Base-by-base conservation (phyloP, 37 sponge, comb jelly and placozoan species). In the Mnemiopsis leidyi region DNA sequence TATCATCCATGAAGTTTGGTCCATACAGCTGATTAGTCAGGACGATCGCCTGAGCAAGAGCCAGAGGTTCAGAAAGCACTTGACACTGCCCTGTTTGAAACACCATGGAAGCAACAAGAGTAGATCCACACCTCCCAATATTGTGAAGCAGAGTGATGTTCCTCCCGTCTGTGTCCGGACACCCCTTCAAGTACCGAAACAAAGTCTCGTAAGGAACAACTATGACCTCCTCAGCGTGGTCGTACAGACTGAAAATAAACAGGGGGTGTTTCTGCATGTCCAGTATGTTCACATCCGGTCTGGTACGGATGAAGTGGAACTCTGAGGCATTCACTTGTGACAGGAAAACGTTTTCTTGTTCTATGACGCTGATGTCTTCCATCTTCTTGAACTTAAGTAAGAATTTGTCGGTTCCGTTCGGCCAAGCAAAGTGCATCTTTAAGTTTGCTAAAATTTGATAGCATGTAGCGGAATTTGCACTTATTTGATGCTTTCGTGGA, bases 61-160 rank as follows among this genome's bases (percentile, higher is more conserved):
- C 35, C 36, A 77, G 33, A 32, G 79, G 79, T 18, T 77, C 79
- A 0, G 79, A 77, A 20, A 77, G 16, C 32, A 77, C 79, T 5
- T 31, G 32, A 20, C 79, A 77, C 79, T 77, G 79, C 36, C 32
- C 20, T 20, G 79, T 32, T 5, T 32, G 1, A 36, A 34, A 77
- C 1, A 77, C 79, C 79, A 77, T 77, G 36, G 33, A 32, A 13
- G 79, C 32, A 32, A 77, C 79, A 1, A 77, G 79, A 36, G 79
- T 77, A 18, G 79, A 77, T 26, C 79, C 79, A 32, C 79, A 77
- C 79, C 79, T 26, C 32, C 79, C 79, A 77, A 77, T 77, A 36
- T 77, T 77, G 36, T 77, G 32, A 32, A 77, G 79, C 32, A 77
- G 36, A 5, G 79, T 77, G 33, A 77, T 77, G 36, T 32, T 77